phyloP scores from a whole-genome alignment of 2,113 vertebrate genomes.

The Pluvianellus socialis region DNA sequence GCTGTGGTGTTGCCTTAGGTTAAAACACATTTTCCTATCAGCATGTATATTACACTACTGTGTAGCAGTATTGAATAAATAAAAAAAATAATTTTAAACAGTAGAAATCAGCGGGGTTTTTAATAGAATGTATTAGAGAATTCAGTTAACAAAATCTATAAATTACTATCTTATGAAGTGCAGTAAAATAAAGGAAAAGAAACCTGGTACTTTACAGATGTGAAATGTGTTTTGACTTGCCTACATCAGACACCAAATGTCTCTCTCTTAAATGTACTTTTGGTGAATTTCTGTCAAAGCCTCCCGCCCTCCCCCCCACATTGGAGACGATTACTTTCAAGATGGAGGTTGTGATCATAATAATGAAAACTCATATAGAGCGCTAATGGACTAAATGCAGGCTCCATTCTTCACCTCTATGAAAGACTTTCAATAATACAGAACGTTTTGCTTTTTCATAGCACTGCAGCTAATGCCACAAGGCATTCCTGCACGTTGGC shows the following conservation, averaged over 20 bases:
- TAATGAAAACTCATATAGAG: not conserved
- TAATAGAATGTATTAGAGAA: not conserved
- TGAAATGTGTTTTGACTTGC: not conserved
- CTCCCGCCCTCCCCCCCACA: fast-evolving
- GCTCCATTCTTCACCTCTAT: not conserved
- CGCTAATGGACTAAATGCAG: not conserved
- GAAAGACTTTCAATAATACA: not conserved
- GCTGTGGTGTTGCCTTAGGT: not conserved
- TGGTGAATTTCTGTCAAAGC: not conserved
- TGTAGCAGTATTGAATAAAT: not conserved
- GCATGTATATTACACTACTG: not conserved
- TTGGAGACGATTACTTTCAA: not conserved
- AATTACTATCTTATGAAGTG: not conserved
- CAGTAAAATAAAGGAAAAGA: not conserved
- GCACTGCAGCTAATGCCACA: not conserved
- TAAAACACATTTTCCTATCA: not conserved
- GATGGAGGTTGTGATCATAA: not conserved
- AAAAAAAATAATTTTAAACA: not conserved
- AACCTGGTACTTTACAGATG: not conserved
- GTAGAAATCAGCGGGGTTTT: not conserved
- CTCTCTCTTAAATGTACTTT: not conserved
- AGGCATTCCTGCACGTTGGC: not conserved
- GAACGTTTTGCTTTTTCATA: not conserved
- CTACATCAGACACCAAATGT: not conserved
- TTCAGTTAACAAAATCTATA: not conserved